Evolutionary conservation across 2,113 vertebrate genomes (phyloP).

Genomic region (Dolichallabes microphthalmus): DNA sequence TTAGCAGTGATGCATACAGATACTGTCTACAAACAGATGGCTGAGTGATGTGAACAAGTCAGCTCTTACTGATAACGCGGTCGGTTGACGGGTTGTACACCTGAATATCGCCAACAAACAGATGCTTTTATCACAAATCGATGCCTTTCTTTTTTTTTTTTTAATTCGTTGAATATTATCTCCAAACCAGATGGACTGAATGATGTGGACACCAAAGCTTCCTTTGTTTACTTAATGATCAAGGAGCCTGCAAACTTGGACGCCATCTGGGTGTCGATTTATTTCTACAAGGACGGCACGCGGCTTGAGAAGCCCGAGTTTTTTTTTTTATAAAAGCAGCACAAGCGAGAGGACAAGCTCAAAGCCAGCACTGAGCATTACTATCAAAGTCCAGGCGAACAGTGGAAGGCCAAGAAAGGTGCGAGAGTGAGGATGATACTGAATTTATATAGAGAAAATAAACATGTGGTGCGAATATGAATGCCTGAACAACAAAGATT

Average conservation of each 20-base stretch:
- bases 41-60: background rate
- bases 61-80: background rate
- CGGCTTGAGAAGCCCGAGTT: background rate
- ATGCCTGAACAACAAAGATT: background rate
- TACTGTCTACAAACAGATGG: conserved; percentile 31
- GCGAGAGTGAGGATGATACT: too few species aligned
- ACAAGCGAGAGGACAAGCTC: background rate
- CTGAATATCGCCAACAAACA: conserved; percentile 6
- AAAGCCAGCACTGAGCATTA: background rate
- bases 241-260: background rate
- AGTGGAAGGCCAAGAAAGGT: background rate
- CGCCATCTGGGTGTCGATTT: background rate
- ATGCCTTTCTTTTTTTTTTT: too few species aligned
- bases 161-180: conserved; percentile 12
- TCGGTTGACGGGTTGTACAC: conserved; percentile 21
- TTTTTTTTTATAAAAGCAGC: background rate
- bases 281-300: conserved; percentile 3
- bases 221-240: background rate
- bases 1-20: conserved; percentile 21
- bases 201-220: background rate
- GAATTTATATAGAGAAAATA: background rate
- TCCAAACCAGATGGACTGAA: conserved; percentile 5
- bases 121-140: conserved; percentile 22
- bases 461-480: background rate
- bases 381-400: background rate